phyloP scores from a whole-genome alignment of 2,113 vertebrate species.

The Rhabdornis inornatus region DNA sequence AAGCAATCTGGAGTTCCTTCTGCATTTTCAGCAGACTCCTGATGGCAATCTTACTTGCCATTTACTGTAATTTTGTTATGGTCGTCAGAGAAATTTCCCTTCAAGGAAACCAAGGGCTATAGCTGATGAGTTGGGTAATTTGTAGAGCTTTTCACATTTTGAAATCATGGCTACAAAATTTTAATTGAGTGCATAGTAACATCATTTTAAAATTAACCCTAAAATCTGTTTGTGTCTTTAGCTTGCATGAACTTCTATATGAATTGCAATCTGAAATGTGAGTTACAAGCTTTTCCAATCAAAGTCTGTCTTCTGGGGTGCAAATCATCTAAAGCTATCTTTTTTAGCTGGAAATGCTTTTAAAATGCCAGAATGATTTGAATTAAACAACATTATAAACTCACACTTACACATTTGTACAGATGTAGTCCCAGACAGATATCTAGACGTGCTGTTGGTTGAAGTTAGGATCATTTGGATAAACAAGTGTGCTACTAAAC shows the following conservation, averaged over 20 bases:
- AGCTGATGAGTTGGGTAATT: conserved; percentile 25
- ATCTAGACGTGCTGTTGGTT: neutral
- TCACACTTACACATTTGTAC: neutral
- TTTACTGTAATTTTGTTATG: conserved; percentile 35
- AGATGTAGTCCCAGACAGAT: neutral
- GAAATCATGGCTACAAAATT: conserved; percentile 22
- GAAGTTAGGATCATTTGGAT: neutral
- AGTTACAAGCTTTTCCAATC: neutral
- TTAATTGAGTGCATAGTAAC: conserved; percentile 6
- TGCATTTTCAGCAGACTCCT: conserved; percentile 36
- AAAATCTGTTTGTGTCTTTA: neutral
- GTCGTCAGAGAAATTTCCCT: conserved; percentile 46
- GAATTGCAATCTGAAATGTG: neutral
- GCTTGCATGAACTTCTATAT: neutral
- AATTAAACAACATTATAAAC: conserved; percentile 47
- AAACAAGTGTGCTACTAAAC: conserved; percentile 44
- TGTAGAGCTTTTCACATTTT: conserved; percentile 4
- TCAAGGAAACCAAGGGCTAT: conserved; percentile 21
- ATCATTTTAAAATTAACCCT: conserved; percentile 19
- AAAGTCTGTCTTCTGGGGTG: neutral
- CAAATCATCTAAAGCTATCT: conserved; percentile 17
- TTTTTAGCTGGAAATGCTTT: conserved; percentile 23
- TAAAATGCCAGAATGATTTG: neutral
- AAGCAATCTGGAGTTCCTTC: conserved; percentile 30
- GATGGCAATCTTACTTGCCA: conserved; percentile 18